Evolutionary conservation across 2,888 invertebrate genomes (phyloP), one percentile per base, ranked within the genome.

Genomic region (Idaea dimidiata): DNA sequence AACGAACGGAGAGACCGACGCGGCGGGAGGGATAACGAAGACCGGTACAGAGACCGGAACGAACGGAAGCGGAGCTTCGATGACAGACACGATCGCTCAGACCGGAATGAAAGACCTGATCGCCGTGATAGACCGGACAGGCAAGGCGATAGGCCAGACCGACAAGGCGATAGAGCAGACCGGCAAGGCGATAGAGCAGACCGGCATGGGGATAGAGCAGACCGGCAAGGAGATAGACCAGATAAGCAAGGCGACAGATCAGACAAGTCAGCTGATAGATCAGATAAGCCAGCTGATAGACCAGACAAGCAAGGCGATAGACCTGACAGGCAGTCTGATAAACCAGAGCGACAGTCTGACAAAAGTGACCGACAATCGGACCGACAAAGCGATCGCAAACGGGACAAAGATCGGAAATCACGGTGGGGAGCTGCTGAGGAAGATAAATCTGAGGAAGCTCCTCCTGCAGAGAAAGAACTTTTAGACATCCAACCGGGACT

Each of bases 381-480:
- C 16, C 60, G 70, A 31, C 62, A 60, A 8, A 58, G 62, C 17
- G 64, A 33, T 14, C 31, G 61, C 63, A 74, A 17, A 4, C 77
- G 82, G 56, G 89, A 89, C 16, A 88, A 84, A 67, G 91, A 91
- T 63, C 83, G 91, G 33, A 91, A 89, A 63, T 91, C 91, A 1
- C 79, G 91, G 53, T 91, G 91, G 91, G 91, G 91, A 0, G 89
- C 87, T 1, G 84, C 88, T 0, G 88, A 88, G 2, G 88, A 87
- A n/a, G 54, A 54, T 6, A 54, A 16, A n/a, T 6, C 16, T 16
- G 54, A 54, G 54, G n/a, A 57, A n/a, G 60, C 32, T 32, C 32
- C 32, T 10, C 10, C 32, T 3, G 10, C 32, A 10, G 32, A 32
- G 7, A 6, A 10, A 10, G 32, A 32, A 6, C 6, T 8, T 10